Conservation (phyloP, 1,140 invertebrate species). For the Drosophila miranda region DNA sequence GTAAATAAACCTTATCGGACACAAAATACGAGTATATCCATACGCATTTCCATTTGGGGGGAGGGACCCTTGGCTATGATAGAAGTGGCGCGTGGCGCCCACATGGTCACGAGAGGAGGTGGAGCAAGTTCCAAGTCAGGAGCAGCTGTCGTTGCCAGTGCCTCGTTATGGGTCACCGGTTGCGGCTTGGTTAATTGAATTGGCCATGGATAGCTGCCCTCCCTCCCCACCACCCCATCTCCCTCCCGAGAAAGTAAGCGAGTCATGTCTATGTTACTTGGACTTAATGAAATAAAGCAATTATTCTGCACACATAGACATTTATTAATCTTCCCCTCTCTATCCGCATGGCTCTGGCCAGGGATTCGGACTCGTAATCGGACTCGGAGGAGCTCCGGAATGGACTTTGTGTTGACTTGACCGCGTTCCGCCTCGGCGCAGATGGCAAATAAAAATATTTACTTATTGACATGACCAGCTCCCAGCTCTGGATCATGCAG, state of each 20-base stretch:
- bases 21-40: too few relatives aligned
- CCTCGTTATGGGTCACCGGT: conserved; percentile 45
- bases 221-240: background rate
- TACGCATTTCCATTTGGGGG: too few relatives aligned
- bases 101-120: background rate
- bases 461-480: conserved; percentile 21
- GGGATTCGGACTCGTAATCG: too few relatives aligned
- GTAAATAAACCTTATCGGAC: too few relatives aligned
- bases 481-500: conserved; percentile 39
- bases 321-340: conserved; percentile 53
- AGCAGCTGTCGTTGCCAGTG: conserved; percentile 28
- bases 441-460: conserved; percentile 42
- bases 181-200: conserved; percentile 70
- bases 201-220: conserved; percentile 58
- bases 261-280: conserved; percentile 29
- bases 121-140: conserved; percentile 9
- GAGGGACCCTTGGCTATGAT: too few relatives aligned
- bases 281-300: conserved; percentile 78
- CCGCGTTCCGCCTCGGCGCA: conserved; percentile 46
- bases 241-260: conserved; percentile 1
- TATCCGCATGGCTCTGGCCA: background rate
- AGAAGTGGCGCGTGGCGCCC: too few relatives aligned
- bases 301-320: conserved; percentile 63
- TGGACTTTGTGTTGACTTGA: conserved; percentile 37
- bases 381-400: background rate